These are phyloP conservation scores for Elephas maximus DNA, from an alignment of 2,113 vertebrate species.

Conservation along the genomic window DNA sequence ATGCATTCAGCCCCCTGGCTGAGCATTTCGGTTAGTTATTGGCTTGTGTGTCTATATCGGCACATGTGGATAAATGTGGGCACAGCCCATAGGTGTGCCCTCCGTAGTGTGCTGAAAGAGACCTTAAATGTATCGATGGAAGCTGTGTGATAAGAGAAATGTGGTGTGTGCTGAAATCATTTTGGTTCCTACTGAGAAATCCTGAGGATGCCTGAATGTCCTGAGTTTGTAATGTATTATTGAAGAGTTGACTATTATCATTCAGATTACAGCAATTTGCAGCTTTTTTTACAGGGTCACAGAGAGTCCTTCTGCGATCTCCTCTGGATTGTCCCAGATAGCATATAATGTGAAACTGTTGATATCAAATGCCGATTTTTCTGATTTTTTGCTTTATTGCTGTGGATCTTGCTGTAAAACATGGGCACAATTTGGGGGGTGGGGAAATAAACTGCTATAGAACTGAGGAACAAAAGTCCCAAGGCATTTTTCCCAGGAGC, in stretches of 20 bases:
- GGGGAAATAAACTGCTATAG: conserved; percentile 63
- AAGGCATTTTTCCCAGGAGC: conserved; percentile 61
- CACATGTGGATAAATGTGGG: conserved; percentile 3
- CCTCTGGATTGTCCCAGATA: conserved; percentile 5
- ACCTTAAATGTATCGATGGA: conserved; percentile 48
- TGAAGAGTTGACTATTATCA: conserved; percentile 75
- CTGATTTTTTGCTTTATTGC: conserved; percentile 78
- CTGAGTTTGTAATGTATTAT: conserved; percentile 75
- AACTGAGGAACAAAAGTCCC: conserved; percentile 53
- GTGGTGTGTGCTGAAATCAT: conserved; percentile 56
- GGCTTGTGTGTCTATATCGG: conserved; percentile 46
- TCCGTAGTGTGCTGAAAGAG: conserved; percentile 54
- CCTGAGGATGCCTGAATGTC: conserved; percentile 11
- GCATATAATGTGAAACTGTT: conserved; percentile 29
- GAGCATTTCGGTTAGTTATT: conserved; percentile 36
- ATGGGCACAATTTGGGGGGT: neutral
- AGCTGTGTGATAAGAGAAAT: conserved; percentile 68
- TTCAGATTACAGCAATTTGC: conserved; percentile 77
- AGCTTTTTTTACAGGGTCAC: conserved; percentile 71
- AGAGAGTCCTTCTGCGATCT: neutral
- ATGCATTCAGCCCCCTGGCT: neutral
- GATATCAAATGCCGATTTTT: conserved; percentile 71
- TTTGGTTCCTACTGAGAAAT: conserved; percentile 67
- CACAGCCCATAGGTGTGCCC: neutral
- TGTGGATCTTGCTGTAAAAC: conserved; percentile 73